Evolutionary conservation across 2,113 vertebrate species (phyloP), one percentile per base, ranked within the genome.

Genomic region (Bubo bubo): DNA sequence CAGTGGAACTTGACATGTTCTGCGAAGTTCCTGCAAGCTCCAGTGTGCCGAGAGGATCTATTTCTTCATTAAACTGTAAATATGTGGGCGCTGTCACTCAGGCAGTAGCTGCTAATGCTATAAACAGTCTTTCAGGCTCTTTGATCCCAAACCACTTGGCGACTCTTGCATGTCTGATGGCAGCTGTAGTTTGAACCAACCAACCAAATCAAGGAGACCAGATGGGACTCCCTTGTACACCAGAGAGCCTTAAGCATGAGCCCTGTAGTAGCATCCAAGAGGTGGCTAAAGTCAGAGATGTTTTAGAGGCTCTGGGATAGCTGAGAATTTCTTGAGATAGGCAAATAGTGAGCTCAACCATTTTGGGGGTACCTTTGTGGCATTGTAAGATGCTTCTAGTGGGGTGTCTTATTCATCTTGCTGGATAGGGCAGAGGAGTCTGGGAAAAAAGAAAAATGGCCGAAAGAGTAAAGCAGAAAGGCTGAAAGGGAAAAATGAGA

Each of bases 51-150:
- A 49, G 63, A 92, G 56, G 75, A 74, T 56, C 27, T 72, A 6
- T 77, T 80, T 86, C 93, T 88, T 79, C 53, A 12, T 79, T 75
- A 43, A 92, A 32, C 55, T 43, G 3, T 62, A 91, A 94, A 74
- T 76, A 77, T 8, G 59, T 84, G 83, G 72, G 79, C 5, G 14
- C 67, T 72, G 17, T 43, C 58, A 19, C 81, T 88, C 67, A 52
- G 7, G 73, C 70, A 23, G 26, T 63, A 79, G 47, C 74, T 92
- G 15, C 26, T 74, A 27, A 39, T 72, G 71, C 60, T 67, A 3
- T 24, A 22, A 95, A 56, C 32, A 27, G 19, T 14, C 34, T 52
- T 50, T 43, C n/a, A 74, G 75, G 43, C 32, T 92, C 45, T 89
- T 62, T 45, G 49, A 58, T 83, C 75, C 35, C 53, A 56, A 63